Percentiles rank a stretch among this genome's conserved stretches.
Conservation (phyloP, 2,113 vertebrate genomes). For the Oxyura jamaicensis region DNA sequence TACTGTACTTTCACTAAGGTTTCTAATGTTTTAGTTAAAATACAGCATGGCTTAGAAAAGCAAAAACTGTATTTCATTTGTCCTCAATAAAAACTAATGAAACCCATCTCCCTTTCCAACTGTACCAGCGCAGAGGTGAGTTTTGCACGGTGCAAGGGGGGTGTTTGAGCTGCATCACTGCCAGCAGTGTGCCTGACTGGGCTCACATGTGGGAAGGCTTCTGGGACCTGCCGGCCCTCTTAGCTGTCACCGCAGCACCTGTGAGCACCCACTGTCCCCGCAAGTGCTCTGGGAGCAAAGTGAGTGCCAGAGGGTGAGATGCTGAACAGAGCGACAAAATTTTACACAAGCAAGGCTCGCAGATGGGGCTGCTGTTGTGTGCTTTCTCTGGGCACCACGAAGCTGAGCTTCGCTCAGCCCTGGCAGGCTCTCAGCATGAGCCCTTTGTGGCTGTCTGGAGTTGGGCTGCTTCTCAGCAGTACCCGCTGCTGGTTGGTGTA, state of each 20-base stretch:
- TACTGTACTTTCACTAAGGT: not conserved
- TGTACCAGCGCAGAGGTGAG: not conserved
- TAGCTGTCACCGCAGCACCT: not conserved
- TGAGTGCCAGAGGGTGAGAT: not conserved
- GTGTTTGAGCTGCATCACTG: not conserved
- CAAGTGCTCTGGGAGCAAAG: not conserved
- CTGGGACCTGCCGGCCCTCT: not conserved
- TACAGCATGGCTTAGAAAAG: not conserved
- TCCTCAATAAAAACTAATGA: not conserved
- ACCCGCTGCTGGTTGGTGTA: not conserved
- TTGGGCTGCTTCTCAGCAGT: not conserved
- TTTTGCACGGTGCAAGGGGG: not conserved
- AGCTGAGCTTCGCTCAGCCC: not conserved
- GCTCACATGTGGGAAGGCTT: not conserved
- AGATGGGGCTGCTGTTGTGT: rapidly evolving
- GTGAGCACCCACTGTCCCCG: not conserved
- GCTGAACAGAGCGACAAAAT: not conserved
- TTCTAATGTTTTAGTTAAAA: not conserved
- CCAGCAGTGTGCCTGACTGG: rapidly evolving
- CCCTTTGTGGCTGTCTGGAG: not conserved
- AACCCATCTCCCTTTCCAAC: not conserved
- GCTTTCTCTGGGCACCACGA: not conserved
- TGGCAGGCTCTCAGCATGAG: not conserved
- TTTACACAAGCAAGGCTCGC: not conserved
- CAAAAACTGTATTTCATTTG: not conserved